Evolutionary conservation across 2,797 vertebrate species (phyloP).

Genomic region (Sternarchorhynchus goeldii): DNA sequence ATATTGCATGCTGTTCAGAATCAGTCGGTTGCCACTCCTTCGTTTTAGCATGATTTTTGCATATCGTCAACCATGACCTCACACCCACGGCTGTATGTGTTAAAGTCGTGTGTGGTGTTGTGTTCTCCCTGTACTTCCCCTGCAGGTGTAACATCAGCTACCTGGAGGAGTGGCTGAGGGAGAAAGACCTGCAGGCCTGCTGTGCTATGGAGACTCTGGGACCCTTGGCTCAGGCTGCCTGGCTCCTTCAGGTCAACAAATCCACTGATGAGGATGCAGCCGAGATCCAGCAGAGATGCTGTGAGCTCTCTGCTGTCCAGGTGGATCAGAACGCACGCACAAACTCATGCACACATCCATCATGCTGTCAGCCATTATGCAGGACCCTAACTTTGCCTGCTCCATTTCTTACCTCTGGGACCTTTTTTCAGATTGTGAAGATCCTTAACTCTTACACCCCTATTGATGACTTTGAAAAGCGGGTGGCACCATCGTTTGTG

Average conservation of each 20-base stretch:
- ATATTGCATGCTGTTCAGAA: neutral
- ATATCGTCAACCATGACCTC: too few species aligned
- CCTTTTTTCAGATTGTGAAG: constrained; percentile 86
- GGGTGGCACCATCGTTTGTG: constrained; percentile 91
- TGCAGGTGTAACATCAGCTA: constrained; percentile 96
- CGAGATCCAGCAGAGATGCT: constrained; percentile 86
- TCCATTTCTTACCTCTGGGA: neutral
- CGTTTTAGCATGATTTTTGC: too few species aligned
- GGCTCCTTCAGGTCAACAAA: constrained; percentile 97
- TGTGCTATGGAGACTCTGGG: constrained; percentile 87
- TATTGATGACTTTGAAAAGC: constrained; percentile 97
- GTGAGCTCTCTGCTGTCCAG: constrained; percentile 89
- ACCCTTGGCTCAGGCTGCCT: constrained; percentile 90
- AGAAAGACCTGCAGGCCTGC: constrained; percentile 86
- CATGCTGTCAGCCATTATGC: neutral
- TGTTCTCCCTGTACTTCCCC: neutral
- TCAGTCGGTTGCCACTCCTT: too few species aligned
- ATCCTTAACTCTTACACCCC: constrained; percentile 98
- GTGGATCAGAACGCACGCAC: constrained; percentile 63
- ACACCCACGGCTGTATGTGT: neutral
- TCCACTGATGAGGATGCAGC: constrained; percentile 90
- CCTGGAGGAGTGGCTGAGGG: constrained; percentile 97
- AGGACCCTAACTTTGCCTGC: neutral
- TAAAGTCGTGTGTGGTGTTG: neutral
- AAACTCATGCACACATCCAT: neutral